A percentile compares a stretch with the other conserved stretches of the same genome.
Evolutionary conservation across 2,888 invertebrate species (phyloP).

Genomic region (Thecocarcelia acutangulata): DNA sequence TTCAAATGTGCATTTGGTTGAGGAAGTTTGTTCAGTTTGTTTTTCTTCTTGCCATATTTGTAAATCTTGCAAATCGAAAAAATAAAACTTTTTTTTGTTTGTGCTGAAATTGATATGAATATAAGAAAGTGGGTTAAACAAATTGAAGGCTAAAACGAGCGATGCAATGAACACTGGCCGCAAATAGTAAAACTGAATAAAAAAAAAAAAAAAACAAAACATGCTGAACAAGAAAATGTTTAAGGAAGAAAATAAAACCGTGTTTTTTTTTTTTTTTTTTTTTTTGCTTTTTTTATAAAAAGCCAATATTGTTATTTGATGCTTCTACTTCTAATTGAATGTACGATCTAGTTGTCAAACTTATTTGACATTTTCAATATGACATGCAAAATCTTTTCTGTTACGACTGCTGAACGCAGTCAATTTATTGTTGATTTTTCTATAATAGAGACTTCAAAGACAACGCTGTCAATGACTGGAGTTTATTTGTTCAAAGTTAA

Average conservation of each 20-base stretch:
- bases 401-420: constrained; percentile 3
- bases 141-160: constrained; percentile 57
- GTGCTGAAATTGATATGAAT: constrained; percentile 64
- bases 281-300: constrained; percentile 1
- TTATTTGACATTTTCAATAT: constrained; percentile 55
- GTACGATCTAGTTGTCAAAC: constrained; percentile 54
- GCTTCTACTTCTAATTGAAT: constrained; percentile 54
- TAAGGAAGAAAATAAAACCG: constrained; percentile 3
- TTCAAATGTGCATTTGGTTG: constrained; percentile 23
- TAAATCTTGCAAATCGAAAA: constrained; percentile 41
- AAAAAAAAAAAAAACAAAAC: background rate
- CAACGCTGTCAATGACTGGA: constrained; percentile 23
- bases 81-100: constrained; percentile 26
- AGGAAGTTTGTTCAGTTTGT: constrained; percentile 53
- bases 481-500: constrained; percentile 10
- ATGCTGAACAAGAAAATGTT: constrained; percentile 1
- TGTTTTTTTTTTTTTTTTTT: background rate
- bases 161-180: constrained; percentile 30
- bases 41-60: constrained; percentile 44
- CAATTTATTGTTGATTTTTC: constrained; percentile 29
- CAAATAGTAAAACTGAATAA: constrained; percentile 37
- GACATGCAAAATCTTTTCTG: constrained; percentile 46
- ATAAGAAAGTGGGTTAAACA: constrained; percentile 64
- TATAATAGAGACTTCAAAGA: constrained; percentile 14
- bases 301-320: constrained; percentile 56